Evolutionary conservation across 2,888 invertebrate genomes (phyloP), one percentile per base, ranked within the genome.

Genomic region (Polydrusus cervinus): DNA sequence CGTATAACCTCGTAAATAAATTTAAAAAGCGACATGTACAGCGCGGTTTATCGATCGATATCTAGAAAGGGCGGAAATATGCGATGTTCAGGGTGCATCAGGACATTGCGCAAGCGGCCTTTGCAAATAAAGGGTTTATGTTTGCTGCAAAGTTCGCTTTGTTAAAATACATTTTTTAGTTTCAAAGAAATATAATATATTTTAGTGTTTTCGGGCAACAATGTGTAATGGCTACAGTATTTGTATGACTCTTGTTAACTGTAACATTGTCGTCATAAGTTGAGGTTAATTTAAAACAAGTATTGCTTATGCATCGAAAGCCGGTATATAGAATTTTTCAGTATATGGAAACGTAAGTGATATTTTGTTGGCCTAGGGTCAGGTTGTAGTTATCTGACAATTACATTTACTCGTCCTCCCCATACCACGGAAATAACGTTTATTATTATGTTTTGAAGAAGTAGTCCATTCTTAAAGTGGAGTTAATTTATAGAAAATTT

Each of bases 291-390:
- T 10, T 11, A 34, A 60, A 40, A 60, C 10, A 93, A 87, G 93
- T 93, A 84, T 93, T 93, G 88, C 91, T 93, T 87, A 92, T 93
- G 89, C 94, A 93, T 89, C 91, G 93, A 86, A 92, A 93, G 87
- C 94, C 94, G 86, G 93, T 93, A 80, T 94, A 94, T 89, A 90
- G 93, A 89, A 93, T 93, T 86, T 93, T 94, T 89, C 93, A 93
- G 90, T 94, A 93, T 89, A 90, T 94, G 87, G 94, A 94, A 89
- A 93, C 93, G 94, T 94, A 89, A 93, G 93, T 93, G 16, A 5
- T 34, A 25, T 47, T 43, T 43, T 34, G 34, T 34, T 34, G 7
- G 34, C 34, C 10, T 34, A 10, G 7, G 9, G 34, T 7, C 34
- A 34, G 34, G 9, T 25, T 8, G 10, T 10, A 7, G 34, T 10